phyloP scores from a whole-genome alignment of 2,888 invertebrate genomes.

The Dione juno region DNA sequence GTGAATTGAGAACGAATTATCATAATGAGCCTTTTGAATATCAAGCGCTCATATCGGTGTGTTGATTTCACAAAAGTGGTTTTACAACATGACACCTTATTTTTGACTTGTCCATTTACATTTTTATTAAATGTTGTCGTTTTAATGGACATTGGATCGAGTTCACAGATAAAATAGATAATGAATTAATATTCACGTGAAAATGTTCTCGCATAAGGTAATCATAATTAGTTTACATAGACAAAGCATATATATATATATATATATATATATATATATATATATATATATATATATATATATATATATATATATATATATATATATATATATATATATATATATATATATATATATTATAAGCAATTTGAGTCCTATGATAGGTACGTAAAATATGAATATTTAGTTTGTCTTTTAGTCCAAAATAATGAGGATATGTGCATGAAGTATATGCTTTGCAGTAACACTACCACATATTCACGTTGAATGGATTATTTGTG shows the following conservation, averaged over 20 bases:
- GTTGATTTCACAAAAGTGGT: constrained; percentile 46
- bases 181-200: neutral
- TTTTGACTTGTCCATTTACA: constrained; percentile 37
- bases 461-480: constrained; percentile 63
- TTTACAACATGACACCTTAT: constrained; percentile 46
- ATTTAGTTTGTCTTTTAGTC: constrained; percentile 1
- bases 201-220: neutral
- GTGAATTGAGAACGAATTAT: constrained; percentile 77
- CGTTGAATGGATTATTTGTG: constrained; percentile 62
- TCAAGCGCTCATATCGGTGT: constrained; percentile 55
- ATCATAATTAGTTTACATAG: neutral
- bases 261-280: neutral
- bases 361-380: neutral
- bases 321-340: neutral
- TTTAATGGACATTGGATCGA: constrained; percentile 1
- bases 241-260: neutral
- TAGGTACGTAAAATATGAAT: neutral
- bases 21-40: constrained; percentile 76
- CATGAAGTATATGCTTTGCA: neutral
- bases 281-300: neutral
- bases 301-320: neutral
- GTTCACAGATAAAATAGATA: neutral
- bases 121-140: constrained; percentile 37
- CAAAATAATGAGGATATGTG: neutral
- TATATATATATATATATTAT: neutral